Base-by-base conservation (phyloP, 2,113 vertebrate species). In the Xenopus laevis region DNA sequence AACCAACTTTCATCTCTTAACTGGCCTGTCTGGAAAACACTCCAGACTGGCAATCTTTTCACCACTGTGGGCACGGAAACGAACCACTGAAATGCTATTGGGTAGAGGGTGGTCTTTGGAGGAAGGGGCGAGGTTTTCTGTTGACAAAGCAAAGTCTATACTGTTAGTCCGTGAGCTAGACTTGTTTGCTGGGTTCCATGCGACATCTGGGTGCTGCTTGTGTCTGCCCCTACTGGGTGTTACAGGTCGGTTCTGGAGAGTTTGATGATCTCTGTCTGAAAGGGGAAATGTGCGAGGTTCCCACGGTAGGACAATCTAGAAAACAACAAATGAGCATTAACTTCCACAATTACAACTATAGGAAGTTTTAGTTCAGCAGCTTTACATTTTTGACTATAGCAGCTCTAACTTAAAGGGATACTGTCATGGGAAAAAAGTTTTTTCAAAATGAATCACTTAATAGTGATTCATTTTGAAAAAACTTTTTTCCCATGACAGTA, bases 281-380 rank as follows among this genome's bases (percentile, higher is more conserved):
- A 88, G 81, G 0, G 84, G 84, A 74, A 87, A 90, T 0, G 27
- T 74, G 45, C 78, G 67, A 69, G 71, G 78, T 52, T 87, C 84
- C 87, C 84, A 83, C 0, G 85, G 82, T 67, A 68, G 78, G 8
- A 79, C 7, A 0, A 47, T 75, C 86, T 85, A 52, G 1, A 44
- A 52, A 27, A 59, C 2, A 17, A 55, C 4, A 16, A 33, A 11
- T 13, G 12, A 62, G 18, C 7, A 60, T 3, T 60, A 1, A 50
- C 1, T 4, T 50, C 15, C 5, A 50, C 47, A 50, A 9, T 1
- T 50, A 40, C 33, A 40, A 27, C 23, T 27, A 27, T 27, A 4
- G 23, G 23, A 4, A 27, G 23, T 27, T 27, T 27, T 27, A 2
- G 23, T 27, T 4, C 23, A 27, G 23, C 23, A 27, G 23, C 23